Percentiles rank a stretch among this genome's conserved stretches.
Evolutionary conservation across 2,888 invertebrate species (phyloP).

Genomic region (Ectropis crepuscularia): DNA sequence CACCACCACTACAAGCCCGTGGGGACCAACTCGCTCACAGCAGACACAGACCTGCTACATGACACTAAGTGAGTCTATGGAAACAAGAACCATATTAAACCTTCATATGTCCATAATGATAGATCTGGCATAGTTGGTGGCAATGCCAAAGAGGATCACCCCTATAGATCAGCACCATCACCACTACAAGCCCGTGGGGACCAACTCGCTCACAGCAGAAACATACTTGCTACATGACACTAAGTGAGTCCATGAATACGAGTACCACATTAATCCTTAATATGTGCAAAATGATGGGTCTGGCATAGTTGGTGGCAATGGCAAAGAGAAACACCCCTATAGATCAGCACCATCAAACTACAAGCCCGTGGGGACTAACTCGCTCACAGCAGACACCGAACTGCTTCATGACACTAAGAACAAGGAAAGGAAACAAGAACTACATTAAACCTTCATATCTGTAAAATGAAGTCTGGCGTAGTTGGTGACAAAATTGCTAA

Average conservation of each 20-base stretch:
- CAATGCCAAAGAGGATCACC: too few species aligned
- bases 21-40: slow-evolving; percentile 85
- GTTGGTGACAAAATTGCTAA: too few species aligned
- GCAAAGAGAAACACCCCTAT: slow-evolving; percentile 69
- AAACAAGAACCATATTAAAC: not conserved
- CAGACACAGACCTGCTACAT: slow-evolving; percentile 89
- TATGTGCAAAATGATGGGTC: too few species aligned
- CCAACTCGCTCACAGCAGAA: slow-evolving; percentile 88
- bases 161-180: slow-evolving; percentile 70
- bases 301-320: slow-evolving; percentile 64
- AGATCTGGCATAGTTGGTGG: too few species aligned
- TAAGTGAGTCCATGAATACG: slow-evolving; percentile 85
- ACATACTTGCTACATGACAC: slow-evolving; percentile 89
- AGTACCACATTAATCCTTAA: too few species aligned
- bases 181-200: slow-evolving; percentile 86
- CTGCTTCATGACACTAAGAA: too few species aligned
- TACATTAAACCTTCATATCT: too few species aligned
- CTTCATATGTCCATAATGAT: too few species aligned
- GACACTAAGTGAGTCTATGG: slow-evolving; percentile 87
- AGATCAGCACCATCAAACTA: slow-evolving; percentile 68
- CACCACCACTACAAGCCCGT: slow-evolving; percentile 86
- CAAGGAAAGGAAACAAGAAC: too few species aligned
- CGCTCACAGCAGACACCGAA: too few species aligned
- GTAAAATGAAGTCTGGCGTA: too few species aligned
- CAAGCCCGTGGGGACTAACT: too few species aligned